Evolutionary conservation across 2,797 vertebrate genomes (phyloP).

Genomic region (Pterois miles): DNA sequence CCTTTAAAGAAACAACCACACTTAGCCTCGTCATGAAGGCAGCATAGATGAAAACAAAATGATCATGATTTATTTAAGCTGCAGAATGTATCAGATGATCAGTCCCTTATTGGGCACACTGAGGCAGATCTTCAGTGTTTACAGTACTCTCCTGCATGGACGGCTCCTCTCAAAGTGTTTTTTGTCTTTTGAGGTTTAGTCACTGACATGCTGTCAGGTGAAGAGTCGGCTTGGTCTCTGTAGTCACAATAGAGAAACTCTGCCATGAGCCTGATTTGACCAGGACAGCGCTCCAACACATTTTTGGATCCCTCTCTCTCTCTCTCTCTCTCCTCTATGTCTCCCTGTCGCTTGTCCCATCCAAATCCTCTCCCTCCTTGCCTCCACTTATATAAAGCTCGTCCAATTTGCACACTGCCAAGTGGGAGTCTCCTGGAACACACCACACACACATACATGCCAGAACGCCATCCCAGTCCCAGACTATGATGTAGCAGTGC

Average conservation of each 20-base stretch:
- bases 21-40: background rate
- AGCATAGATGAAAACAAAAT: background rate
- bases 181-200: constrained; percentile 34
- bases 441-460: constrained; percentile 38
- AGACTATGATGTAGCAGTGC: constrained; percentile 61
- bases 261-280: constrained; percentile 65
- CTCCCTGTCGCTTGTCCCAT: constrained; percentile 45
- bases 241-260: constrained; percentile 55
- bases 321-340: background rate
- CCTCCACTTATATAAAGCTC: constrained; percentile 51
- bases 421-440: constrained; percentile 71
- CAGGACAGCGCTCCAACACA: constrained; percentile 66
- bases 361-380: constrained; percentile 30
- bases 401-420: constrained; percentile 70
- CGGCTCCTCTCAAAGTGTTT: background rate
- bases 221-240: constrained; percentile 45
- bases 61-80: background rate
- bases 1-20: background rate
- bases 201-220: constrained; percentile 61
- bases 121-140: background rate
- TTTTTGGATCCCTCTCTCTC: constrained; percentile 66
- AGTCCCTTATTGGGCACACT: background rate
- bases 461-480: constrained; percentile 48
- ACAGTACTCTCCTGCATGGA: background rate
- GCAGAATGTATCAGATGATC: background rate